phyloP scores from a whole-genome alignment of 2,888 invertebrate genomes.

The Dichetophora obliterata region DNA sequence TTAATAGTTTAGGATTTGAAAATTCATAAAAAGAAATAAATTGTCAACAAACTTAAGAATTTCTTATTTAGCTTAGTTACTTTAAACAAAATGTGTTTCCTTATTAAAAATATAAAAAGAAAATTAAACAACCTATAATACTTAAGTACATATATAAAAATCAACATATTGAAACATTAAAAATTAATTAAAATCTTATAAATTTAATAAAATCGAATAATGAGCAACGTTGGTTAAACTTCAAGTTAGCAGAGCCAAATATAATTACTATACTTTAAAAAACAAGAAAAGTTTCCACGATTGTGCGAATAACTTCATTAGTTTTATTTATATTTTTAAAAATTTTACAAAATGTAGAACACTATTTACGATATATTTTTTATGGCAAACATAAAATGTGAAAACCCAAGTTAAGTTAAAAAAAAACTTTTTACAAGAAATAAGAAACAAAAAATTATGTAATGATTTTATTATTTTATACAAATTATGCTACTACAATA shows the following conservation, averaged over 20 bases:
- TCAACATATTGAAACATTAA: background rate
- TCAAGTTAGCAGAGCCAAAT: slow-evolving; percentile 35
- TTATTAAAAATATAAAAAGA: slow-evolving; percentile 13
- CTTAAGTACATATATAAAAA: slow-evolving; percentile 11
- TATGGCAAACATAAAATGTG: background rate
- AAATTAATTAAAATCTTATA: background rate
- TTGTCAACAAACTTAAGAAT: slow-evolving; percentile 37
- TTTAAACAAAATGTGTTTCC: slow-evolving; percentile 41
- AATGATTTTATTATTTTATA: too few relatives aligned
- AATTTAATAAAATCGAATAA: slow-evolving; percentile 5
- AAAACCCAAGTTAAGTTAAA: background rate
- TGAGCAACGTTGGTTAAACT: slow-evolving; percentile 21
- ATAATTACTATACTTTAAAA: slow-evolving; percentile 10
- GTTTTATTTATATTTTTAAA: slow-evolving; percentile 29
- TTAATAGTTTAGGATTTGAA: slow-evolving; percentile 16
- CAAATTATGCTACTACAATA: too few relatives aligned
- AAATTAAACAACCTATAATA: slow-evolving; percentile 34
- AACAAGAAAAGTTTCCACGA: slow-evolving; percentile 8
- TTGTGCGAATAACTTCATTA: slow-evolving; percentile 25
- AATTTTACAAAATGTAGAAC: background rate
- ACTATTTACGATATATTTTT: slow-evolving; percentile 5
- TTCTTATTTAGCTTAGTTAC: slow-evolving; percentile 50
- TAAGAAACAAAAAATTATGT: too few relatives aligned
- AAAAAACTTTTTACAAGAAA: too few relatives aligned
- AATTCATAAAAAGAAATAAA: slow-evolving; percentile 36